phyloP scores from a whole-genome alignment of 2,888 invertebrate species.

The Phortica okadai region DNA sequence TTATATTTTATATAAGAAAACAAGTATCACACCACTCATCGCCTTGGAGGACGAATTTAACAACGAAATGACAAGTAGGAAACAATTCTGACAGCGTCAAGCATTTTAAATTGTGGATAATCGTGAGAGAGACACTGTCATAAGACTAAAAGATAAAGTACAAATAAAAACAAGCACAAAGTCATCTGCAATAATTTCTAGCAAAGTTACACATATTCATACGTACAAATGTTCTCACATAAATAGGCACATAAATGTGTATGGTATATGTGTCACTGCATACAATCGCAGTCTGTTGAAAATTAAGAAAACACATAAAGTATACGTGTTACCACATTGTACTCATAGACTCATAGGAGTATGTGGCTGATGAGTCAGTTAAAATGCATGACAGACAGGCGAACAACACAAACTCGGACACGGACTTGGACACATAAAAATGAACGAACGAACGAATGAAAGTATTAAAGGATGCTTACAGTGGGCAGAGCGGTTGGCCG shows the following conservation, averaged over 20 bases:
- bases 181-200: constrained; percentile 16
- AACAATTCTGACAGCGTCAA: constrained; percentile 16
- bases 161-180: background rate
- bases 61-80: background rate
- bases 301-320: too few relatives aligned
- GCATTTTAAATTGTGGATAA: constrained; percentile 25
- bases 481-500: constrained; percentile 22
- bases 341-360: background rate
- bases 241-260: background rate
- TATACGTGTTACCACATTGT: too few relatives aligned
- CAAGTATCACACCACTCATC: too few relatives aligned
- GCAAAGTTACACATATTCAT: constrained; percentile 41
- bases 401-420: constrained; percentile 34
- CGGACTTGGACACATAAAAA: constrained; percentile 46
- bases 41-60: too few relatives aligned
- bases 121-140: background rate
- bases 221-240: background rate
- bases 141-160: background rate
- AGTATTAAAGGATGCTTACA: constrained; percentile 13
- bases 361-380: constrained; percentile 31
- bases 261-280: background rate
- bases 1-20: too few relatives aligned
- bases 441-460: constrained; percentile 28
- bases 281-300: too few relatives aligned
- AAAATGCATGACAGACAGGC: constrained; percentile 62